phyloP scores from a whole-genome alignment of 2,888 invertebrate species.

The Orthosia incerta region DNA sequence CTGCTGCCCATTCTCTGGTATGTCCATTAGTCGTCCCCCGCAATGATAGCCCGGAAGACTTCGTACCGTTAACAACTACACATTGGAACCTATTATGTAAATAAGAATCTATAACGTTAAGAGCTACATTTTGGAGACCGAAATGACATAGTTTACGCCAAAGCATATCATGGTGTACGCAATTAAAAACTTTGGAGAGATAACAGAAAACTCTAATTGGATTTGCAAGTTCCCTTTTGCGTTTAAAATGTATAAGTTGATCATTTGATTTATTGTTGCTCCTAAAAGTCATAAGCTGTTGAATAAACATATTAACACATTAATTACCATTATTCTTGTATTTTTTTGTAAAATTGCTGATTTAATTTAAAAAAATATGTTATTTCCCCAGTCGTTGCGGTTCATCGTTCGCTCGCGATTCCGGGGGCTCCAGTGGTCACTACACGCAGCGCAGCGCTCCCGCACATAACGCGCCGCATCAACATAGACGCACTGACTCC shows the following conservation, averaged over 20 bases:
- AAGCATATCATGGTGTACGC: background rate
- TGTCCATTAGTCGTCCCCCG: too few relatives aligned
- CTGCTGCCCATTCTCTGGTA: too few relatives aligned
- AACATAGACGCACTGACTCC: constrained; percentile 92
- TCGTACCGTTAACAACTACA: background rate
- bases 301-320: background rate
- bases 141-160: background rate
- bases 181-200: background rate
- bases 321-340: too few relatives aligned
- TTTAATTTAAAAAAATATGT: too few relatives aligned
- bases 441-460: constrained; percentile 96
- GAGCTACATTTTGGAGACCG: background rate
- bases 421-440: constrained; percentile 95
- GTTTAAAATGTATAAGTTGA: too few relatives aligned
- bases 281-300: too few relatives aligned
- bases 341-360: too few relatives aligned
- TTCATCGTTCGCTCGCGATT: constrained; percentile 94
- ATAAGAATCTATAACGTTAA: background rate
- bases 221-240: background rate
- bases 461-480: constrained; percentile 90
- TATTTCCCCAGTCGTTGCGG: constrained; percentile 85
- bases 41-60: too few relatives aligned
- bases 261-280: too few relatives aligned
- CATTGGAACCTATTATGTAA: background rate
- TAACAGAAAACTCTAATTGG: background rate